Base-by-base conservation (phyloP, 1,140 invertebrate genomes). In the Listronotus oregonensis region DNA sequence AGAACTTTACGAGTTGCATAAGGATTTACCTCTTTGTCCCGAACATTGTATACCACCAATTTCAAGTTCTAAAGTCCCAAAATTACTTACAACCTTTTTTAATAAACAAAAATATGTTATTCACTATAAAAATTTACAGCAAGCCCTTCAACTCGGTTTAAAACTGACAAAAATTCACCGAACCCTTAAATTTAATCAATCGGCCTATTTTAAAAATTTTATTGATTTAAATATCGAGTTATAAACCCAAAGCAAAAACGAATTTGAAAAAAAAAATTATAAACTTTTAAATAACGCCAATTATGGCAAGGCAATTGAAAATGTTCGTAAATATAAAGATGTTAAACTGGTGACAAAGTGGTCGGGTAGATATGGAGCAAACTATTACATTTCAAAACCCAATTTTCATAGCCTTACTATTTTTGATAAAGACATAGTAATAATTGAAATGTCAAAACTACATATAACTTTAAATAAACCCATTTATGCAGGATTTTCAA, bases 391-490 rank as follows among this genome's bases (percentile, higher is more conserved):
- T n/a, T n/a, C n/a, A n/a, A n/a, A n/a, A n/a, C n/a, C n/a, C n/a
- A n/a, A n/a, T n/a, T n/a, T n/a, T n/a, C n/a, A n/a, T n/a, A n/a
- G n/a, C n/a, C n/a, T n/a, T n/a, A n/a, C n/a, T n/a, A n/a, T n/a
- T n/a, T n/a, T n/a, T n/a, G n/a, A n/a, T n/a, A n/a, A n/a, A n/a
- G n/a, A n/a, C n/a, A n/a, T n/a, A n/a, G n/a, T n/a, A n/a, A n/a
- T n/a, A n/a, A n/a, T n/a, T n/a, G n/a, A n/a, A n/a, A n/a, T n/a
- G n/a, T n/a, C n/a, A n/a, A n/a, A n/a, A n/a, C n/a, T n/a, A n/a
- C n/a, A n/a, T n/a, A n/a, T n/a, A n/a, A n/a, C n/a, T n/a, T n/a
- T 78, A 14, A 70, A 80, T 68, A 79, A 77, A 68, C 75, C 76
- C 0, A 70, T 79, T 9, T 76, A 74, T 54, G 61, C 71, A 6